phyloP scores from a whole-genome alignment of 2,113 vertebrate genomes.

The Megaleporinus macrocephalus region DNA sequence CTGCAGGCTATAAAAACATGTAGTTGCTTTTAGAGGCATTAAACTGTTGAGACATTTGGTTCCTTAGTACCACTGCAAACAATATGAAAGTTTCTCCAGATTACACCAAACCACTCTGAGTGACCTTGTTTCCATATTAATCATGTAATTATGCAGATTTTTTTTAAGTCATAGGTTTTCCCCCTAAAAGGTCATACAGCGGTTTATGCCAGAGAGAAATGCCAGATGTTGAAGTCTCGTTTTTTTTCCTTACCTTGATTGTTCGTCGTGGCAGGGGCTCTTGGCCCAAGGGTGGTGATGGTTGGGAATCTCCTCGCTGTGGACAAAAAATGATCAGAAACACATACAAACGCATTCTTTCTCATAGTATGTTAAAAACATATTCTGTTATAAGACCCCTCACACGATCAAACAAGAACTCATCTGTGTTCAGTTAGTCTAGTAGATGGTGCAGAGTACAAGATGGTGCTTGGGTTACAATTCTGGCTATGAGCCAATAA shows the following conservation, averaged over 20 bases:
- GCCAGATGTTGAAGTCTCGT: neutral
- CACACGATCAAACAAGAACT: neutral
- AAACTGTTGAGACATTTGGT: too few species aligned
- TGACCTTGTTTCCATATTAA: too few species aligned
- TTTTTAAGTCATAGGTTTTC: too few species aligned
- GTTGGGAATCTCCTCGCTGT: slow-evolving; percentile 60
- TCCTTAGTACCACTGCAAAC: too few species aligned
- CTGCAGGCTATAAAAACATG: too few species aligned
- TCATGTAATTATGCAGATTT: too few species aligned
- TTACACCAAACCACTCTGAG: too few species aligned
- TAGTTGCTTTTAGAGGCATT: too few species aligned
- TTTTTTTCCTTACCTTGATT: slow-evolving; percentile 62
- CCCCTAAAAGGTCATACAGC: neutral
- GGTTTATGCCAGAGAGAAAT: too few species aligned
- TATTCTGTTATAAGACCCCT: neutral
- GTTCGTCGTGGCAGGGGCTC: slow-evolving; percentile 62
- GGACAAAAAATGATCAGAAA: slow-evolving; percentile 30
- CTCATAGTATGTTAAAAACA: neutral
- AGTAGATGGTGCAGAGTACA: neutral
- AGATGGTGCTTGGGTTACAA: neutral
- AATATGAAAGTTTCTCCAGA: too few species aligned
- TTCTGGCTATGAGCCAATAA: neutral
- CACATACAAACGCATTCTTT: neutral
- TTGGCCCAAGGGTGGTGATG: slow-evolving; percentile 68
- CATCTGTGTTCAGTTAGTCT: neutral